Percentiles rank a stretch among this genome's conserved stretches.
Conservation (phyloP, 2,797 vertebrate genomes). For the Limnodromus scolopaceus region DNA sequence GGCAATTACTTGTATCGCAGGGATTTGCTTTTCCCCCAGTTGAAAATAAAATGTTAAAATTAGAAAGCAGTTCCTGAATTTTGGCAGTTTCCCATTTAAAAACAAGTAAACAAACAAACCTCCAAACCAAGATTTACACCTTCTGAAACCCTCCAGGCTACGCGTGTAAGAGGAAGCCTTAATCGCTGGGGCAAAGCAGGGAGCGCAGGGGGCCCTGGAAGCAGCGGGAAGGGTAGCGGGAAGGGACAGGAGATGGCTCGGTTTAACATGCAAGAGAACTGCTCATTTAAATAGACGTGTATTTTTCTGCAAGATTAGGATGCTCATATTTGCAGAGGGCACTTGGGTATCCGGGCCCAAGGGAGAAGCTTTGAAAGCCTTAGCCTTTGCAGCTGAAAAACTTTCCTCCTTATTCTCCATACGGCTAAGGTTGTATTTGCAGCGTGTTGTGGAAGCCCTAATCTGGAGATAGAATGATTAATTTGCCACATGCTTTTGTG, state of each 20-base stretch:
- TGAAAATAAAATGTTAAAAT: constrained; percentile 26
- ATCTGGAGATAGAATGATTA: not conserved
- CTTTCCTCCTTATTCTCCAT: not conserved
- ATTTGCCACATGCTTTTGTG: not conserved
- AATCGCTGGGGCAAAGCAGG: not conserved
- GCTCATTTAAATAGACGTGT: not conserved
- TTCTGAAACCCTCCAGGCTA: not conserved
- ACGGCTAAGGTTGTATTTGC: not conserved
- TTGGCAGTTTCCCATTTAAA: not conserved
- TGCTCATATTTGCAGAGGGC: not conserved
- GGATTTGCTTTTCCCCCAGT: constrained; percentile 21
- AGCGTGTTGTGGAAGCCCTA: not conserved
- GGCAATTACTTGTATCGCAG: constrained; percentile 26
- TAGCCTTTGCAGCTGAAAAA: not conserved
- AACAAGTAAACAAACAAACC: not conserved
- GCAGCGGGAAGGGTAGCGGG: rapidly evolving
- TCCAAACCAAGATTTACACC: not conserved
- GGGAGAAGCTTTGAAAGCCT: not conserved
- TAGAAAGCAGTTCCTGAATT: not conserved
- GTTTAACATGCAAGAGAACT: not conserved
- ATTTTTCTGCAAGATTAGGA: not conserved
- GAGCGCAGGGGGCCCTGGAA: not conserved
- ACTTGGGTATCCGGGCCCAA: not conserved
- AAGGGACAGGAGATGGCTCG: not conserved
- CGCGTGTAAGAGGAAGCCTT: not conserved